Base-by-base conservation (phyloP, 2,113 vertebrate species). In the Cinclus mexicanus region DNA sequence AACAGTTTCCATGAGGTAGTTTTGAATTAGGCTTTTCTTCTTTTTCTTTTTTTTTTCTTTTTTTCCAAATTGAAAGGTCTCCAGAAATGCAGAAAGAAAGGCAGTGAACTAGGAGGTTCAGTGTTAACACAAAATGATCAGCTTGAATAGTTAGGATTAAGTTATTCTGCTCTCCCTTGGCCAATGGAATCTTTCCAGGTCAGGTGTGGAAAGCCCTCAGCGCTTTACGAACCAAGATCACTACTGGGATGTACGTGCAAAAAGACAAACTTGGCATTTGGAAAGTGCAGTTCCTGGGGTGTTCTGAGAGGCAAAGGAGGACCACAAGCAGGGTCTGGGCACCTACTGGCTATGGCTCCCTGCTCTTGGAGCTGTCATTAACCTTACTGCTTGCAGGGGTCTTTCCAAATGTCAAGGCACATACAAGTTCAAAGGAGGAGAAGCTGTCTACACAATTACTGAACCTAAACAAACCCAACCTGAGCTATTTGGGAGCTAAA, bases 191-290 rank as follows among this genome's bases (percentile, higher is more conserved):
- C 50, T 93, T 87, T 50, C n/a, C 39, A 31, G 49, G 19, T 11
- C 21, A 69, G 55, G 63, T 87, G 57, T 93, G 89, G 52, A 74
- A 83, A 56, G 22, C 31, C 11, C 52, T 89, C n/a, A 65, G 49
- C 39, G 59, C 46, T 59, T 59, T 3, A 6, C 11, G 24, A 91
- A 33, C 29, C 41, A 20, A 49, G 44, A 63, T 47, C 50, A 14
- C 61, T 33, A 2, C 53, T 78, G 0, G 14, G 35, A 63, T 21
- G 12, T 28, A 23, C 3, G 1, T 42, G 31, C 0, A 11, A 20
- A 69, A 65, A 28, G 28, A 72, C 41, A 15, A 14, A 37, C 7
- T 9, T 87, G 71, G 18, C 19, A 25, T 28, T 77, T 49, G 42
- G 23, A 76, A 82, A 14, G 13, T 56, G 79, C 18, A 50, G 31